Percentiles rank a stretch among this genome's conserved stretches.
Conservation (phyloP, 2,888 invertebrate species). For the Therioaphis trifolii region DNA sequence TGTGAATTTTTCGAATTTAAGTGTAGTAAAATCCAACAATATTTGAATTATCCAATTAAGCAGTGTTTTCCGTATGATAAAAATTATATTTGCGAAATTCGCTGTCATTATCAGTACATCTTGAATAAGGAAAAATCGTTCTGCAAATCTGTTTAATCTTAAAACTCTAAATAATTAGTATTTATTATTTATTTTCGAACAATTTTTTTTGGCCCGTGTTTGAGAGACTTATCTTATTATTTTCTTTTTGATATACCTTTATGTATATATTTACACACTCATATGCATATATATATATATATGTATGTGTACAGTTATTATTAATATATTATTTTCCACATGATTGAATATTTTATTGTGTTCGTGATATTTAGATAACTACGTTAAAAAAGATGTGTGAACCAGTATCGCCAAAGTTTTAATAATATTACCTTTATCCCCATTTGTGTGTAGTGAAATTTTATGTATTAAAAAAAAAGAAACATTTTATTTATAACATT, state of each 20-base stretch:
- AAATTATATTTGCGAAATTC: too few relatives aligned
- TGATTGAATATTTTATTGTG: conserved; percentile 10
- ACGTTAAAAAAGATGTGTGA: not conserved
- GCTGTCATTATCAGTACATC: too few relatives aligned
- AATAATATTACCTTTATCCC: not conserved
- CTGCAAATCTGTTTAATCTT: not conserved
- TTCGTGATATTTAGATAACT: conserved; percentile 24
- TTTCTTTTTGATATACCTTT: conserved; percentile 14
- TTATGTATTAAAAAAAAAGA: conserved; percentile 34
- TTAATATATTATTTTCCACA: conserved; percentile 34
- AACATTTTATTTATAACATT: conserved; percentile 47
- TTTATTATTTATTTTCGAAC: not conserved
- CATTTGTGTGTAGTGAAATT: conserved; percentile 12
- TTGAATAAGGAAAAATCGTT: not conserved
- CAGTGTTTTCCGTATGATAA: too few relatives aligned
- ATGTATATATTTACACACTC: not conserved
- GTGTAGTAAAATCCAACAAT: not conserved
- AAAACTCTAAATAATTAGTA: not conserved
- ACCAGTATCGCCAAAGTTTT: not conserved
- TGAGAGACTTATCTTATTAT: conserved; percentile 46
- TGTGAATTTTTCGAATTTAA: too few relatives aligned
- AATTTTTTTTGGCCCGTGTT: not conserved
- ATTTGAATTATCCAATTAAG: not conserved
- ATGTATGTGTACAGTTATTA: not conserved
- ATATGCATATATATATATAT: too few relatives aligned